Evolutionary conservation across 2,888 invertebrate species (phyloP), one percentile per base, ranked within the genome.

Genomic region (Lasius platythorax): DNA sequence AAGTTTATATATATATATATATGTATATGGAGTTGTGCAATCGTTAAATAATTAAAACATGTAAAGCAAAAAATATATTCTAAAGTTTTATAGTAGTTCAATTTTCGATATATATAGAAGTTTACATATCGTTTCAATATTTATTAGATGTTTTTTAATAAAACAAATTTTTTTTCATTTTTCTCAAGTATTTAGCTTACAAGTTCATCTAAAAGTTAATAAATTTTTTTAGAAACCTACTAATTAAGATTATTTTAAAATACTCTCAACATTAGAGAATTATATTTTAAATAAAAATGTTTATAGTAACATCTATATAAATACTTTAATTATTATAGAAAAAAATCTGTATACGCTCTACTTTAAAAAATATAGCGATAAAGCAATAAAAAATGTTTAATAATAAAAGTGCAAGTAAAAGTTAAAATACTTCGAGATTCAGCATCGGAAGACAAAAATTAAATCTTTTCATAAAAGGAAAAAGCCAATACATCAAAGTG

Each of bases 191-290:
- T 11, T 11, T 43, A 43, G 12, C 43, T 43, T 43, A 43, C 43
- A 33, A 70, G 28, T 68, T 30, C 30, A 72, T 72, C 6, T 68
- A 72, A 72, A 56, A 72, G 56, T 37, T 23, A 18, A 72, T 70
- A 8, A 37, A 30, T 56, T 8, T 37, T 5, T 33, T 28, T 53
- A 53, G 1, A 72, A 15, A 72, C 15, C 8, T 40, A 28, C 28
- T 53, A 33, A 23, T 23, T 23, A 23, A 23, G 23, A 50, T 63
- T n/a, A 56, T 23, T 3, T 58, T 23, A 11, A 12, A 58, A 23
- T 58, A 23, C 4, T 33, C 8, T 28, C 6, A 30, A 30, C 2
- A 18, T 64, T 64, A 33, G 1, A 33, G 11, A 64, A 33, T n/a
- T 33, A 33, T 18, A 63, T 63, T 63, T n/a, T 9, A 63, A 23